Base-by-base conservation (phyloP, 1,140 invertebrate genomes). In the Contarinia nasturtii region DNA sequence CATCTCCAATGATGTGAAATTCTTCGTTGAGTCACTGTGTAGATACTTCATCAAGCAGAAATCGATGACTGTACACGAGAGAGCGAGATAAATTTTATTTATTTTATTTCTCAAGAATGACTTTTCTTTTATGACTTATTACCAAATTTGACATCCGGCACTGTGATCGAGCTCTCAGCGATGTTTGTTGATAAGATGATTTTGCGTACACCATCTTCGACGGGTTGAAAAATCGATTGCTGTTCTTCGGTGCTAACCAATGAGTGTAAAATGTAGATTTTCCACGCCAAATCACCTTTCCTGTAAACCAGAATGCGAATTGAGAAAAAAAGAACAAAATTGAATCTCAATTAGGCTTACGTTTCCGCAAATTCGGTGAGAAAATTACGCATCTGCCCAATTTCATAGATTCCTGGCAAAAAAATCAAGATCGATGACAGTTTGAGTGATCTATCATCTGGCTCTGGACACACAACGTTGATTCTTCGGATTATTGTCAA, bases 151-250 rank as follows among this genome's bases (percentile, higher is more conserved):
- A 94, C 79, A 67, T 96, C 88, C 22, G 85, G 78, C 27, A 98
- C 86, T 5, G 94, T 98, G 43, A 98, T 85, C 20, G 91, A 93
- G 60, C 88, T 95, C 67, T 98, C 95, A 1, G 92, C 91, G 53
- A 98, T 93, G 65, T 97, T 94, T 8, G 94, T 98, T 1, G 91
- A 74, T 1, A 98, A 67, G 58, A 98, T 95, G 51, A 93, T 75
- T 67, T 94, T 95, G 3, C 43, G 4, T 15, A 14, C 14, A 2
- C 43, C 43, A n/a, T n/a, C 20, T 14, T 10, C 14, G 2, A 19
- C 14, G 22, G 43, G 14, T n/a, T 12, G 10, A 33, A 63, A 61
- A 2, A 59, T 52, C 45, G 56, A 51, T 8, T 45, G 43, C 21
- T 61, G 61, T 17, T 52, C 52, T 1, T 59, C 55, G 1, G 59